A percentile compares a stretch with the other conserved stretches of the same genome.
These are phyloP conservation scores for Sebastes iracundus DNA, from an alignment of 2,797 vertebrate species.

Conservation along the genomic window DNA sequence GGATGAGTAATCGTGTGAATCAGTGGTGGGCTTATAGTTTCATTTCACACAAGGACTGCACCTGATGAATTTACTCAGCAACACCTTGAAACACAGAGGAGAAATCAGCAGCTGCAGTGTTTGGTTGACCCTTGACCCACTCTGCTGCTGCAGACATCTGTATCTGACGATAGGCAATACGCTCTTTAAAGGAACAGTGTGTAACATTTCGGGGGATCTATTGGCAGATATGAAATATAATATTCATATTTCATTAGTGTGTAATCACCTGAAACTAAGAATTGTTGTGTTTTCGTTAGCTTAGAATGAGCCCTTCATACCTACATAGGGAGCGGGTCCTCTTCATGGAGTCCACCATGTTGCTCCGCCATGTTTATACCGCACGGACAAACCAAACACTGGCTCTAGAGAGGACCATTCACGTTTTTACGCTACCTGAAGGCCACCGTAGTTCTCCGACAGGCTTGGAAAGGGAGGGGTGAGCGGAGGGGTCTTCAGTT, in stretches of 20 bases:
- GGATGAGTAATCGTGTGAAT: background rate
- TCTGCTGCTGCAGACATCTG: background rate
- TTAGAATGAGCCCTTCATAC: background rate
- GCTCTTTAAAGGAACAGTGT: background rate
- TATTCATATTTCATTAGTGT: background rate
- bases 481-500: background rate
- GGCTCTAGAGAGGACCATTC: background rate
- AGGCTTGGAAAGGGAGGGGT: background rate
- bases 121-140: background rate
- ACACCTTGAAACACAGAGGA: background rate
- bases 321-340: background rate
- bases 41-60: background rate
- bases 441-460: background rate
- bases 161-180: background rate
- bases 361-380: background rate
- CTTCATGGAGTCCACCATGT: background rate
- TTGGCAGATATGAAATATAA: too few species aligned
- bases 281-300: background rate
- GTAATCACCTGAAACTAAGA: accelerated
- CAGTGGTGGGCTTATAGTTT: background rate
- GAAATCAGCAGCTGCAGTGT: background rate
- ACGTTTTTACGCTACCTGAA: accelerated
- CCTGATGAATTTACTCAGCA: background rate
- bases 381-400: too few species aligned
- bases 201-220: too few species aligned